Conservation (phyloP, 2,113 vertebrate species). For the Rostratula benghalensis region DNA sequence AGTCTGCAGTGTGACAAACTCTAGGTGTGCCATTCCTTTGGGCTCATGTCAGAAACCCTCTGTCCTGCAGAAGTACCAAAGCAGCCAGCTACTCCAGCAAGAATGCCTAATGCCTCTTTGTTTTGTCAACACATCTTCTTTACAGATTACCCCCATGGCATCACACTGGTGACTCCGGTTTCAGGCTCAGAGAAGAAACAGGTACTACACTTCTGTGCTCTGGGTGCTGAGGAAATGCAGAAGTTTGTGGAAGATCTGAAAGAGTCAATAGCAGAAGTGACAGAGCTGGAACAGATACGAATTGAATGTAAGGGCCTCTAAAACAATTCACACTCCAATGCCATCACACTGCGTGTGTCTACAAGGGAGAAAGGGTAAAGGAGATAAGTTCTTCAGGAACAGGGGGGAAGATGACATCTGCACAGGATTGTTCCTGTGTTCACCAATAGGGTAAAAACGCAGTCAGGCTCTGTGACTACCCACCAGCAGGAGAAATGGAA, state of each 20-base stretch:
- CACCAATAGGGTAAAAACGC: not conserved
- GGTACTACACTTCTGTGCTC: constrained; percentile 94
- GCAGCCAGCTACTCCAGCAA: not conserved
- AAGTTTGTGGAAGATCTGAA: constrained; percentile 97
- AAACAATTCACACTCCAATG: not conserved
- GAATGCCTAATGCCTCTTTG: not conserved
- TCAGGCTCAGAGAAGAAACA: constrained; percentile 97
- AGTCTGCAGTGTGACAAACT: not conserved
- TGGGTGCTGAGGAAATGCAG: constrained; percentile 93
- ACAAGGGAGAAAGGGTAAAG: not conserved
- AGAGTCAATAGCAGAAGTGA: constrained; percentile 96
- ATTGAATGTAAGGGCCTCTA: constrained; percentile 90
- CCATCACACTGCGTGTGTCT: not conserved
- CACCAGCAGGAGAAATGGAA: not conserved
- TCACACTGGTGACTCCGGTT: constrained; percentile 93
- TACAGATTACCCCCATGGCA: constrained; percentile 96
- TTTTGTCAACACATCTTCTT: constrained; percentile 28
- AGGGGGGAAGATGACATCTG: not conserved
- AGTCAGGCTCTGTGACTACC: not conserved
- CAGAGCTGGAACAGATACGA: constrained; percentile 98
- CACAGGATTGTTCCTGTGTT: not conserved
- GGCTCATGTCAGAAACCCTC: not conserved
- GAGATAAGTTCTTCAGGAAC: not conserved
- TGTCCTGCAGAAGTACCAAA: not conserved
- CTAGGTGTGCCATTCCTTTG: not conserved